phyloP scores from a whole-genome alignment of 1,140 invertebrate genomes.

The Cephus cinctus region DNA sequence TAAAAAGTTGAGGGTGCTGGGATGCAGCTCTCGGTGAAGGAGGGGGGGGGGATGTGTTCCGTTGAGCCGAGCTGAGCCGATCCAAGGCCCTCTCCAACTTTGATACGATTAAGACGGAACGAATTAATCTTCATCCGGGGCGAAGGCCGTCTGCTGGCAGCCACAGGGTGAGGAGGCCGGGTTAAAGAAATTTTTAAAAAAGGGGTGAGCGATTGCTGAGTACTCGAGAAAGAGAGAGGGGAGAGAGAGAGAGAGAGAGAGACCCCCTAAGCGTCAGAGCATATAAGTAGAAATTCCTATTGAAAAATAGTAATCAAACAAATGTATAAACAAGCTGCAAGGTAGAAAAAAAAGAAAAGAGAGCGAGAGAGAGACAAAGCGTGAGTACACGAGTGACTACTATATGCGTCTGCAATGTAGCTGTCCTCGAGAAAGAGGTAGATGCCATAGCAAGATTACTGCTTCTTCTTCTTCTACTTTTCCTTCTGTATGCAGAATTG shows the following conservation, averaged over 20 bases:
- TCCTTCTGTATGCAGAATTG: background rate
- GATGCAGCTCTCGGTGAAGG: constrained; percentile 3
- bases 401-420: no score
- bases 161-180: constrained; percentile 27
- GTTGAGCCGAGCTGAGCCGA: constrained; percentile 33
- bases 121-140: constrained; percentile 57
- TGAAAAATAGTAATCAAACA: no score
- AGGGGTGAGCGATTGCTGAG: constrained; percentile 38
- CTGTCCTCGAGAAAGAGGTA: no score
- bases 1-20: constrained; percentile 41
- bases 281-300: no score
- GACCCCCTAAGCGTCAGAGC: no score
- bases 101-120: constrained; percentile 58
- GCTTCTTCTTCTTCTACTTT: no score
- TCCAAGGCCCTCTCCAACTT: constrained; percentile 52
- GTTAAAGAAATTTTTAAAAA: constrained; percentile 23
- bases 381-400: no score
- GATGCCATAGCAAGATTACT: no score
- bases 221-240: background rate
- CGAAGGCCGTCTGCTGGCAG: constrained; percentile 41
- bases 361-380: no score
- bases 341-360: no score
- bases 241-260: constrained; percentile 1
- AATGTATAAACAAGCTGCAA: no score
- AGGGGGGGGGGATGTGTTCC: constrained; percentile 22